These are phyloP conservation scores for Parapristionchus giblindavisi DNA, from an alignment of 2,888 invertebrate genomes.

Conservation along the genomic window DNA sequence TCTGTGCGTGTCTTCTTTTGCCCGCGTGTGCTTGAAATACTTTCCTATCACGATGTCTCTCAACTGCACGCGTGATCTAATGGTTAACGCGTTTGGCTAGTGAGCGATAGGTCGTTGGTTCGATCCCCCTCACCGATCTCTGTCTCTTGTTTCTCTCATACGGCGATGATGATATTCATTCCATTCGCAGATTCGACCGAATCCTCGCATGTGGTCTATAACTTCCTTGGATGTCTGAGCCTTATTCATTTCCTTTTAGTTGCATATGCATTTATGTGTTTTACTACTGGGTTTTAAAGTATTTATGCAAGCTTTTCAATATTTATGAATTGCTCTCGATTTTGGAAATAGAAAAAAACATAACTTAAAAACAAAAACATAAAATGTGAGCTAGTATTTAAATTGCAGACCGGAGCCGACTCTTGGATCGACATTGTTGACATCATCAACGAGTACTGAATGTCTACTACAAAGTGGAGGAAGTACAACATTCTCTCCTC, in stretches of 20 bases:
- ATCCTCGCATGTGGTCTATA: slow-evolving; percentile 31
- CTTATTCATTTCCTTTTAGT: not conserved
- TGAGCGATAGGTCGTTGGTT: not conserved
- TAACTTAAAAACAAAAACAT: too few species aligned
- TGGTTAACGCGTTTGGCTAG: slow-evolving; percentile 11
- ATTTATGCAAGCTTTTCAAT: too few species aligned
- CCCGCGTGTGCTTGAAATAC: too few species aligned
- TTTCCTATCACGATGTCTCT: too few species aligned
- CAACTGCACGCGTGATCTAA: slow-evolving; percentile 2
- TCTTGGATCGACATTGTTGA: not conserved
- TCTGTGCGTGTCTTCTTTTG: too few species aligned
- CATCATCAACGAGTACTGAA: not conserved
- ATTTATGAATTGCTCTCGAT: too few species aligned
- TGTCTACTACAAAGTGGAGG: not conserved
- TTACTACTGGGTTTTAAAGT: too few species aligned
- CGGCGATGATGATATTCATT: slow-evolving; percentile 29
- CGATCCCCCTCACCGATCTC: not conserved
- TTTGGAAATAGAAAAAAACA: too few species aligned
- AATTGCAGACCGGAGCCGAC: slow-evolving; percentile 23
- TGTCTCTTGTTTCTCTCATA: not conserved
- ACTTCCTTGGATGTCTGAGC: slow-evolving; percentile 37
- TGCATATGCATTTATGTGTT: not conserved
- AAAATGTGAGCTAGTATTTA: not conserved
- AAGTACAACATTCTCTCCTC: slow-evolving; percentile 35
- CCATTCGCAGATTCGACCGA: slow-evolving; percentile 32